A percentile compares a stretch with the other conserved stretches of the same genome.
These are phyloP conservation scores for Drosophila sucinea DNA, from an alignment of 1,140 invertebrate genomes.

Conservation along the genomic window DNA sequence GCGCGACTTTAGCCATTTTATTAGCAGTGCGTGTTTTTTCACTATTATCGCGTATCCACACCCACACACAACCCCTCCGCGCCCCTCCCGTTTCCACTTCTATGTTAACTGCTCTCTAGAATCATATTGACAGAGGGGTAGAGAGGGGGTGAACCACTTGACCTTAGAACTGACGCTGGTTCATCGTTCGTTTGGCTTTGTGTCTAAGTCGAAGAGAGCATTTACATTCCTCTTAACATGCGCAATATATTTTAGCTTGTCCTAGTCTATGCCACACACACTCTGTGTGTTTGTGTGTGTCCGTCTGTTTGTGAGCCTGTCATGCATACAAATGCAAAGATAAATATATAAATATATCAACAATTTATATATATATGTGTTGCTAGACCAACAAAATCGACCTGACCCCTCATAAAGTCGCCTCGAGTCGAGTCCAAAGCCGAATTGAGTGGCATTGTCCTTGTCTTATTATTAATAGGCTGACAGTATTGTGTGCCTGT, in stretches of 20 bases:
- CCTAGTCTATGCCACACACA: slow-evolving; percentile 15
- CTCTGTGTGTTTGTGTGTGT: neutral
- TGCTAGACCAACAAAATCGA: slow-evolving; percentile 46
- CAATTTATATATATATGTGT: slow-evolving; percentile 36
- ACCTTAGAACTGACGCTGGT: slow-evolving; percentile 48
- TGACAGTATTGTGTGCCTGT: slow-evolving; percentile 42
- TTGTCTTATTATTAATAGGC: slow-evolving; percentile 21
- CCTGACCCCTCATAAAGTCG: slow-evolving; percentile 70
- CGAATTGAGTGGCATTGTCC: slow-evolving; percentile 37
- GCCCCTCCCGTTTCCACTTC: neutral
- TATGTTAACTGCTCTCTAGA: neutral
- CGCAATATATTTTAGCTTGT: slow-evolving; percentile 75
- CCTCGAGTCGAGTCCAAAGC: slow-evolving; percentile 9
- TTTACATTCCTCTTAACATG: slow-evolving; percentile 74
- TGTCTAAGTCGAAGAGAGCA: slow-evolving; percentile 45
- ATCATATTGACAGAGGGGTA: neutral
- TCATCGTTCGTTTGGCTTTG: slow-evolving; percentile 54
- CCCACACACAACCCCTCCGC: slow-evolving; percentile 9
- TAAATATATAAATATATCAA: slow-evolving; percentile 49
- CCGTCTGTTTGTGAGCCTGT: slow-evolving; percentile 27
- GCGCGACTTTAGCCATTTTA: slow-evolving; percentile 73
- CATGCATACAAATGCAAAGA: slow-evolving; percentile 75
- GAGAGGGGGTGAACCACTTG: slow-evolving; percentile 41
- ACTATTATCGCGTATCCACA: slow-evolving; percentile 67
- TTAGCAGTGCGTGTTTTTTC: slow-evolving; percentile 80